phyloP scores from a whole-genome alignment of 2,888 invertebrate genomes.

The Drosophila robusta region DNA sequence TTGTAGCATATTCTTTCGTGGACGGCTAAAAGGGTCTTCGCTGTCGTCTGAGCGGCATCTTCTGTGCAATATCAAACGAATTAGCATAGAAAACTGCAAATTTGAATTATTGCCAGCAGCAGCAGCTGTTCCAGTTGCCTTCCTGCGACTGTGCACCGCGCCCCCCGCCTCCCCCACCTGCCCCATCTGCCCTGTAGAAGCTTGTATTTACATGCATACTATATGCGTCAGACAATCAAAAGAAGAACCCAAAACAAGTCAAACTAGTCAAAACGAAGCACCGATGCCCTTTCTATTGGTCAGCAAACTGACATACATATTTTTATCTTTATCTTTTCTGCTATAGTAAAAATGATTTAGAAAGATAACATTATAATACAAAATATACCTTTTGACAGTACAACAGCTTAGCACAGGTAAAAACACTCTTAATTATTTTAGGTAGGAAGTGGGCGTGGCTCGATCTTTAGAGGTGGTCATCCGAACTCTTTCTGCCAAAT shows the following conservation, averaged over 20 bases:
- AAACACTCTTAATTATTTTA: no score
- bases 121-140: slow-evolving; percentile 36
- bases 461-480: no score
- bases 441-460: no score
- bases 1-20: slow-evolving; percentile 52
- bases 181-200: slow-evolving; percentile 22
- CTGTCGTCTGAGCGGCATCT: slow-evolving; percentile 52
- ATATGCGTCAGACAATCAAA: slow-evolving; percentile 46
- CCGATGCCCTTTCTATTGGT: slow-evolving; percentile 1
- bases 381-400: no score
- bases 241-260: not conserved
- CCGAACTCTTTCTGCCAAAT: no score
- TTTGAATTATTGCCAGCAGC: slow-evolving; percentile 81
- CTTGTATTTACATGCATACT: slow-evolving; percentile 4
- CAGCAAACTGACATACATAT: no score
- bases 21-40: slow-evolving; percentile 42
- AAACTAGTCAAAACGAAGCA: not conserved
- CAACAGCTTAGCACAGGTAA: no score
- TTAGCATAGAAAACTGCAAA: slow-evolving; percentile 84
- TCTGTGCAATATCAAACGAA: slow-evolving; percentile 73
- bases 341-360: no score
- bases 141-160: not conserved
- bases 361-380: not conserved
- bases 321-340: no score
- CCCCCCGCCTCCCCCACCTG: not conserved